Evolutionary conservation across 1,140 invertebrate genomes (phyloP).

Genomic region (Solenopsis invicta): DNA sequence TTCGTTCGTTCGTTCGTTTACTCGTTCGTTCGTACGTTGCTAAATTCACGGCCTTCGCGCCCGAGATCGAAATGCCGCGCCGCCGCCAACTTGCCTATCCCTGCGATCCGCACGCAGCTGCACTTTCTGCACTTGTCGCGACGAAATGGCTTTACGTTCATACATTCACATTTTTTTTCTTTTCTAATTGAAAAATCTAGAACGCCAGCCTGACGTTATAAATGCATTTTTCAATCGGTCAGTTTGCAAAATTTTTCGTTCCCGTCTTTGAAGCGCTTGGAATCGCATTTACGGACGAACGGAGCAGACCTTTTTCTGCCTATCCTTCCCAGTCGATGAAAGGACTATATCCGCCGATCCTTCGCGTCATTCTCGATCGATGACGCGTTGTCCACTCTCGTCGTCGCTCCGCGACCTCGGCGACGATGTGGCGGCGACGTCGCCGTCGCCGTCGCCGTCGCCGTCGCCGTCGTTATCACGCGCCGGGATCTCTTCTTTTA

Average conservation of each 20-base stretch:
- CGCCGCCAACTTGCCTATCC: background rate
- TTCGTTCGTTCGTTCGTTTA: conserved; percentile 1
- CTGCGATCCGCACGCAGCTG: background rate
- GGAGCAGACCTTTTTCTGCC: background rate
- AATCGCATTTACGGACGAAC: too few species aligned
- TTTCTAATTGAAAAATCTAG: background rate
- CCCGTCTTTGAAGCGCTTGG: too few species aligned
- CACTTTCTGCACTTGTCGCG: conserved; percentile 22
- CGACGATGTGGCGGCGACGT: background rate
- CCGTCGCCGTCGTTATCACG: conserved; percentile 23
- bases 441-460: background rate
- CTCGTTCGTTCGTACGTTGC: background rate
- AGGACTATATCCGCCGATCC: background rate
- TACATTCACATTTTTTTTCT: background rate
- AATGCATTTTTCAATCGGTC: too few species aligned
- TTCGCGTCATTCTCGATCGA: background rate
- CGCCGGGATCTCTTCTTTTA: conserved; percentile 36
- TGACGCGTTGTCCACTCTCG: background rate
- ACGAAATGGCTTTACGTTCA: background rate
- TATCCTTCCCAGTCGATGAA: background rate
- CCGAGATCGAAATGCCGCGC: conserved; percentile 26
- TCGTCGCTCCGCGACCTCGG: background rate
- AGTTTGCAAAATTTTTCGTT: too few species aligned
- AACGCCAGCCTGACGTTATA: too few species aligned
- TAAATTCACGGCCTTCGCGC: conserved; percentile 45